Base-by-base conservation (phyloP, 1,140 invertebrate species). In the Aphis gossypii region DNA sequence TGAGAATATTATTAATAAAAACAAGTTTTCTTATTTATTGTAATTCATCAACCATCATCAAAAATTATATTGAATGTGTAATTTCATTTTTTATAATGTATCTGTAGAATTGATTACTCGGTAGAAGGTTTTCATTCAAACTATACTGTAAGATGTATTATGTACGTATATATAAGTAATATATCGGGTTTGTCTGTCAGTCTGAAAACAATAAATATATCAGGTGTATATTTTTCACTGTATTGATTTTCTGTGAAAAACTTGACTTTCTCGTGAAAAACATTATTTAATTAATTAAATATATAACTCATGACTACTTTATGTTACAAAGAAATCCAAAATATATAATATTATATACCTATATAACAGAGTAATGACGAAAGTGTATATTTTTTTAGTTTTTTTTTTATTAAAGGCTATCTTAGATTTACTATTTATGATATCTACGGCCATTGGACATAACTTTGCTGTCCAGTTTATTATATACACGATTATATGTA, bases 151-250 rank as follows among this genome's bases (percentile, higher is more conserved):
- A 4, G 25, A 41, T 44, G 9, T 46, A 46, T 41, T 41, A 41
- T 44, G 9, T 46, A 46, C 25, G 41, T 86, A 76, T 76, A 76
- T 76, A 76, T n/a, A n/a, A n/a, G 60, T 76, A 76, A 76, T 76
- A n/a, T 35, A 76, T 76, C n/a, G n/a, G 30, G 60, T 76, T 76
- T 76, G 60, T 51, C 30, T 88, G 86, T 88, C 83, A 44, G 46
- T 35, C 6, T 35, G 20, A 89, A 89, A 89, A 23, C 38, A 38
- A 89, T 0, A 25, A 56, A 89, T 54, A 35, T 89, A 89, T 38
- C 44, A 48, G 23, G 84, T 86, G 14, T 41, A 56, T 56, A n/a
- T 76, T 76, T 76, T 76, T 89, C 14, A 56, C 41, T 9, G 35
- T 89, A 56, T 89, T 89, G 51, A 89, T 89, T 56, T 89, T 14